These are phyloP conservation scores for Chorisops tibialis DNA, from an alignment of 2,888 invertebrate species.

Conservation along the genomic window DNA sequence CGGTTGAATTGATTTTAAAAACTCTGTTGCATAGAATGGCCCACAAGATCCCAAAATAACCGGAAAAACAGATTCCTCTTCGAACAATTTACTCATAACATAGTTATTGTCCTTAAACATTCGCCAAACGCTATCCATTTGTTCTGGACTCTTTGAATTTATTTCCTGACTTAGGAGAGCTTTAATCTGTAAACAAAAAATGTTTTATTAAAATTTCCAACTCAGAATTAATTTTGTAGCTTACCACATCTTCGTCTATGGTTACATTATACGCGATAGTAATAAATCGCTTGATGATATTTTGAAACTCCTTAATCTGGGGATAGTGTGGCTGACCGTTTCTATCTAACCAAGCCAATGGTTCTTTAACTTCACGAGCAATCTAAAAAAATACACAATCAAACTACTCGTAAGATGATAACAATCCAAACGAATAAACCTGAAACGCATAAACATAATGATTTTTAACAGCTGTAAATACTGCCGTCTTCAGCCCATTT, in stretches of 20 bases:
- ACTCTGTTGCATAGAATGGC: conserved; percentile 48
- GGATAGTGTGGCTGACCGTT: conserved; percentile 44
- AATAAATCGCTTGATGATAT: conserved; percentile 48
- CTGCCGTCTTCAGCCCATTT: conserved; percentile 46
- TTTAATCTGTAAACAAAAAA: conserved; percentile 40
- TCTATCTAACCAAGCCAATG: conserved; percentile 43
- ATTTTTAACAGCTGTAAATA: conserved; percentile 49
- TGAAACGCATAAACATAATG: conserved; percentile 47
- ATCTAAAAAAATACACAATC: background rate
- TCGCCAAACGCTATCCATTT: conserved; percentile 49
- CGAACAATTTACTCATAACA: conserved; percentile 50
- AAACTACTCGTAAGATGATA: too few species aligned
- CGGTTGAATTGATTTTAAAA: conserved; percentile 43
- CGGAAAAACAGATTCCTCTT: conserved; percentile 49
- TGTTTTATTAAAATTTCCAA: background rate
- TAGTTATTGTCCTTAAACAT: conserved; percentile 50
- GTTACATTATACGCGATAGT: conserved; percentile 48
- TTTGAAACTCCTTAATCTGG: conserved; percentile 46
- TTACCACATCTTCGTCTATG: conserved; percentile 48
- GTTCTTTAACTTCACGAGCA: conserved; percentile 3
- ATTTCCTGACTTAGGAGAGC: conserved; percentile 49
- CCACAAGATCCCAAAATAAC: conserved; percentile 48
- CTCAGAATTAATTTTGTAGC: conserved; percentile 8
- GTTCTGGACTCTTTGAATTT: conserved; percentile 45
- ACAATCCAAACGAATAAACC: too few species aligned